Conservation (phyloP, 2,888 invertebrate species). For the Leptinotarsa haldemani region DNA sequence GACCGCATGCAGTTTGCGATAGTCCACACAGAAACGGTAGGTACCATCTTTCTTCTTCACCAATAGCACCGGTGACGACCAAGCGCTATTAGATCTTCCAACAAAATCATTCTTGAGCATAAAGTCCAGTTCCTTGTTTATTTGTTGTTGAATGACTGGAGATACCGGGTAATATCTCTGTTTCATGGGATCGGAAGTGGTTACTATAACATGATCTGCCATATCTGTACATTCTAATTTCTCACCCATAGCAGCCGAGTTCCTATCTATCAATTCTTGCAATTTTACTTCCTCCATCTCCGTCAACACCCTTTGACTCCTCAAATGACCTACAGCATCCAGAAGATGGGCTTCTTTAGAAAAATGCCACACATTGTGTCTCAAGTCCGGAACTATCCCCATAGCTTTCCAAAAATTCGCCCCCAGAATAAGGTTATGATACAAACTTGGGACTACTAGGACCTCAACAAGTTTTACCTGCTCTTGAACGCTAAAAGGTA, state of each 20-base stretch:
- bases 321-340: constrained; percentile 13
- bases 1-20: too few species aligned
- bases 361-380: neutral
- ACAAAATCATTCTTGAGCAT: constrained; percentile 9
- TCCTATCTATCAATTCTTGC: constrained; percentile 11
- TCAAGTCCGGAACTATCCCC: too few species aligned
- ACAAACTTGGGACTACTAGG: too few species aligned
- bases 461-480: too few species aligned
- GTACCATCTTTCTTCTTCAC: neutral
- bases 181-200: neutral
- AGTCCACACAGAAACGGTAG: too few species aligned
- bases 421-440: too few species aligned
- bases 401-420: neutral
- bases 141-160: neutral
- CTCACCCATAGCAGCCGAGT: constrained; percentile 2
- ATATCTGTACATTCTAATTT: constrained; percentile 5
- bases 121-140: neutral
- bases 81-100: neutral
- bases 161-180: constrained; percentile 4
- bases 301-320: constrained; percentile 15
- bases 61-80: constrained; percentile 1
- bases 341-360: neutral
- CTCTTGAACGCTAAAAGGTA: too few species aligned
- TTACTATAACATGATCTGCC: constrained; percentile 16
- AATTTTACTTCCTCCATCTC: neutral